Conservation (phyloP, 2,113 vertebrate species). For the Neodontobutis hainanensis region DNA sequence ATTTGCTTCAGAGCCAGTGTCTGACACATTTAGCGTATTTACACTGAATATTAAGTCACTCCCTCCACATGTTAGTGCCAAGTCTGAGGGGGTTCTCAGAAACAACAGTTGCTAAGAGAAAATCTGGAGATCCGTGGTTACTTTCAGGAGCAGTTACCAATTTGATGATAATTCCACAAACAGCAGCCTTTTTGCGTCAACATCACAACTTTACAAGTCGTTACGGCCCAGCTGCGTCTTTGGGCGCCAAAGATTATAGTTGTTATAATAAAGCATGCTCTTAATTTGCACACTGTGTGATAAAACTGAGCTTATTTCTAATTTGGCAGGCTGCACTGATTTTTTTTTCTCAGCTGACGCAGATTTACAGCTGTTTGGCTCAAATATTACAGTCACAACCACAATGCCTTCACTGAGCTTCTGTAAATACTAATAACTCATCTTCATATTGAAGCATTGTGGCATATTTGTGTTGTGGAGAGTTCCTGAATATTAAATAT, state of each 20-base stretch:
- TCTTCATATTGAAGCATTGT: background rate
- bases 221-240: background rate
- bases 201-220: background rate
- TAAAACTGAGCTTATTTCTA: background rate
- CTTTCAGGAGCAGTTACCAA: background rate
- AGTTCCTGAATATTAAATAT: too few relatives aligned
- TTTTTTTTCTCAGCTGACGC: background rate
- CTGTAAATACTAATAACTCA: background rate
- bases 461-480: background rate
- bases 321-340: background rate
- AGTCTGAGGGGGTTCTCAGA: background rate
- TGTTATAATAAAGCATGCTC: background rate
- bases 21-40: background rate
- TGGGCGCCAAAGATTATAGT: too few relatives aligned
- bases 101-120: background rate
- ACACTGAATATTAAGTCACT: background rate
- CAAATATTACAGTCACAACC: background rate
- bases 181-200: background rate
- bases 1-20: too few relatives aligned
- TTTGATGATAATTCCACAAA: too few relatives aligned
- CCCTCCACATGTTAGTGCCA: background rate
- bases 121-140: background rate
- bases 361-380: conserved; percentile 3
- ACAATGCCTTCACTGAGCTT: background rate
- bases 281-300: background rate